Conservation (phyloP, 1,140 invertebrate species). For the Pogonus chalceus region DNA sequence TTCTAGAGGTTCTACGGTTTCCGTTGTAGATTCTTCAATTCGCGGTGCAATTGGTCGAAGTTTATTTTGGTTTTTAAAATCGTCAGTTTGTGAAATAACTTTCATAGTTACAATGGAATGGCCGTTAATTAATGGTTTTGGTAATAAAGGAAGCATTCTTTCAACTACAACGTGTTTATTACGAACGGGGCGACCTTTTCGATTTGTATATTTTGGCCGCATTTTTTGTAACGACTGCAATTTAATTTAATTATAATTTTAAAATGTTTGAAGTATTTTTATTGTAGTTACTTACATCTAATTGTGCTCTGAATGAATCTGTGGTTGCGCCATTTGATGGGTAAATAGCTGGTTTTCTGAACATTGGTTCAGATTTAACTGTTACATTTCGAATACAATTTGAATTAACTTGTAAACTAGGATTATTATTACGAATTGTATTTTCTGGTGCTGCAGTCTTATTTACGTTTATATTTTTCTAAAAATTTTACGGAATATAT, state of each 20-base stretch:
- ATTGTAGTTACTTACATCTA: conserved; percentile 42
- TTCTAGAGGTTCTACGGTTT: too few relatives aligned
- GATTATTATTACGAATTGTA: not conserved
- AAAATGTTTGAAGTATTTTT: conserved; percentile 12
- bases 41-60: conserved; percentile 4
- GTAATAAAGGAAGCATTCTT: conserved; percentile 42
- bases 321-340: conserved; percentile 13
- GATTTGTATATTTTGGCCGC: conserved; percentile 38
- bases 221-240: conserved; percentile 27
- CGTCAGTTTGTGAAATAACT: conserved; percentile 27
- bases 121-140: conserved; percentile 32
- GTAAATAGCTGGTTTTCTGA: conserved; percentile 9
- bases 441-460: not conserved
- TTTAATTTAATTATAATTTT: conserved; percentile 13
- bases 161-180: conserved; percentile 48
- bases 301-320: conserved; percentile 43
- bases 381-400: conserved; percentile 9
- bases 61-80: conserved; percentile 2
- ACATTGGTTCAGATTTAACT: conserved; percentile 1
- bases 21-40: not conserved
- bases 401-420: not conserved
- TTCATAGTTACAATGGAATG: conserved; percentile 34
- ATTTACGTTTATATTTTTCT: not conserved
- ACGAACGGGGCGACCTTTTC: conserved; percentile 36
- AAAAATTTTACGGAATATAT: not conserved